Conservation (phyloP, 30 jellyfish, hydroid and myxozoan species). For the Mastigias papua region DNA sequence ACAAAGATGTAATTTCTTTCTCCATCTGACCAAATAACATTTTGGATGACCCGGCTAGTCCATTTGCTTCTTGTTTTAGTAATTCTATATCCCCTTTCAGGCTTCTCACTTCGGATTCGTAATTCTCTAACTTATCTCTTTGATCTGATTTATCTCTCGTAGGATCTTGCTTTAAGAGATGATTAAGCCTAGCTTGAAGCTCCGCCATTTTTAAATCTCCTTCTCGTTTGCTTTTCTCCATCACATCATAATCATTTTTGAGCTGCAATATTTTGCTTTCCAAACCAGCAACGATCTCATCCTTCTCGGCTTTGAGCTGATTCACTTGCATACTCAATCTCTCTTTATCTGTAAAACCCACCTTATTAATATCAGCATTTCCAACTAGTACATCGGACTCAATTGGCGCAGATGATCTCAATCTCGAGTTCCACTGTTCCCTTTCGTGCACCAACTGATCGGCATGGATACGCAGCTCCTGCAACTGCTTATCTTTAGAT, state of each 20-base stretch:
- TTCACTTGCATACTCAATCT: conserved; percentile 53
- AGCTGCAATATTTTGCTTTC: conserved; percentile 31
- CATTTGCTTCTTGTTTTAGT: conserved; percentile 57
- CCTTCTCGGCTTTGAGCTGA: conserved; percentile 63
- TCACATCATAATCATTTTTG: conserved; percentile 1
- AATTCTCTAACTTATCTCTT: conserved; percentile 6
- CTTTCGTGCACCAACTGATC: conserved; percentile 71
- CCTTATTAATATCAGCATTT: conserved; percentile 4
- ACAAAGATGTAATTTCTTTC: conserved; percentile 40
- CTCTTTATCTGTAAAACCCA: conserved; percentile 29
- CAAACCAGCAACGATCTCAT: background rate
- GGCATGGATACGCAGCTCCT: conserved; percentile 57
- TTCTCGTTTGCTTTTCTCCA: conserved; percentile 41
- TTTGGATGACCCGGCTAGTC: conserved; percentile 35
- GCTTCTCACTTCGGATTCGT: conserved; percentile 16
- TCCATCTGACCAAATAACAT: conserved; percentile 37
- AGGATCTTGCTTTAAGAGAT: background rate
- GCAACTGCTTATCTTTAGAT: conserved; percentile 56
- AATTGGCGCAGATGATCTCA: conserved; percentile 7
- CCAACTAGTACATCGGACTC: conserved; percentile 28
- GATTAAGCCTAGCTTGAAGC: conserved; percentile 38
- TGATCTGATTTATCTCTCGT: conserved; percentile 12
- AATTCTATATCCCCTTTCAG: conserved; percentile 62
- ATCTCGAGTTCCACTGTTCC: conserved; percentile 48
- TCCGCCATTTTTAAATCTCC: conserved; percentile 57